These are phyloP conservation scores for Sclerodermus sp. DNA, from an alignment of 2,888 invertebrate genomes.

Conservation along the genomic window DNA sequence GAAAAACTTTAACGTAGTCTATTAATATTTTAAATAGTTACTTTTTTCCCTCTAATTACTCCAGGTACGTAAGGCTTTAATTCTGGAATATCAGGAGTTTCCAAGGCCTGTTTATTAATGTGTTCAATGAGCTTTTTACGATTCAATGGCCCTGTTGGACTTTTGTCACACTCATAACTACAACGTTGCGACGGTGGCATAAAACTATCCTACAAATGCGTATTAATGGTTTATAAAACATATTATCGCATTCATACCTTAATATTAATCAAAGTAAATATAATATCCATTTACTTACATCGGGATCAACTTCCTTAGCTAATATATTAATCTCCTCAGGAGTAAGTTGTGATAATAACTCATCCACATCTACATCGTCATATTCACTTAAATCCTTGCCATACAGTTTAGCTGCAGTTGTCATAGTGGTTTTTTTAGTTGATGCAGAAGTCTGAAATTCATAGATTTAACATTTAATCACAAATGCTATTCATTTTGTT, in stretches of 20 bases:
- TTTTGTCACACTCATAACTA: constrained; percentile 94
- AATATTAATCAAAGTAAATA: too few species aligned
- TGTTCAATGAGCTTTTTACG: constrained; percentile 94
- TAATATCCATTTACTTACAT: constrained; percentile 69
- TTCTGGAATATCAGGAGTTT: constrained; percentile 97
- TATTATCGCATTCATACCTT: too few species aligned
- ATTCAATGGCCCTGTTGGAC: constrained; percentile 93
- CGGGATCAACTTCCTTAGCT: constrained; percentile 98
- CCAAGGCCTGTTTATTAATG: constrained; percentile 96
- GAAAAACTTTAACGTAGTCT: neutral
- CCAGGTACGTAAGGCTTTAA: constrained; percentile 91
- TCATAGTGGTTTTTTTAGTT: constrained; percentile 87
- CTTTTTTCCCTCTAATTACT: constrained; percentile 88
- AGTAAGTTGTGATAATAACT: constrained; percentile 87
- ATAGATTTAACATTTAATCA: too few species aligned
- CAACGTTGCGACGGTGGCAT: constrained; percentile 95
- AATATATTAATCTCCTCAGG: constrained; percentile 95
- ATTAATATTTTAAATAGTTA: constrained; percentile 47
- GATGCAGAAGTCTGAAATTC: constrained; percentile 87
- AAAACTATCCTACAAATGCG: constrained; percentile 78
- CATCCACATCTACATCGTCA: constrained; percentile 95
- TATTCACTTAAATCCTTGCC: constrained; percentile 88
- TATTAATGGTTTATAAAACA: too few species aligned
- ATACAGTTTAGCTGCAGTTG: constrained; percentile 85
- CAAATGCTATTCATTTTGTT: too few species aligned